Percentiles rank a stretch among this genome's conserved stretches.
phyloP scores from a whole-genome alignment of 2,113 vertebrate species.

The Osmerus mordax region DNA sequence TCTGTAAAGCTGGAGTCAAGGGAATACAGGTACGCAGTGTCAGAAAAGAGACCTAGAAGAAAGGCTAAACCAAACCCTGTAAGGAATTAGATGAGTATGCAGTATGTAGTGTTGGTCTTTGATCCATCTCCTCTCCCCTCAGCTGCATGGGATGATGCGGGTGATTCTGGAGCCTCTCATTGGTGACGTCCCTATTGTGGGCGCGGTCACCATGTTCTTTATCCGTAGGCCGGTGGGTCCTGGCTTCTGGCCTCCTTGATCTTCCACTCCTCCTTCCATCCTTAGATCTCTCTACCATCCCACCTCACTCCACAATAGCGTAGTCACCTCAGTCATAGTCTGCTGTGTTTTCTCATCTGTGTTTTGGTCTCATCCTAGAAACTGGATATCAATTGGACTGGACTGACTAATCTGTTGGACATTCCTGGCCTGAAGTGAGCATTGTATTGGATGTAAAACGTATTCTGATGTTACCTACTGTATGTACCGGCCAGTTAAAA shows the following conservation, averaged over 20 bases:
- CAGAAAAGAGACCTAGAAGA: not conserved
- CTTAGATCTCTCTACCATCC: not conserved
- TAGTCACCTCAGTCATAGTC: constrained; percentile 19
- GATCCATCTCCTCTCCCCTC: constrained; percentile 12
- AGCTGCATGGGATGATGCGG: constrained; percentile 88
- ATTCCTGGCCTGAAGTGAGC: constrained; percentile 90
- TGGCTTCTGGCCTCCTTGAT: constrained; percentile 7
- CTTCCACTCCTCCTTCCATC: constrained; percentile 25
- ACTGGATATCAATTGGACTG: constrained; percentile 92
- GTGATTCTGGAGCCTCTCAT: constrained; percentile 91
- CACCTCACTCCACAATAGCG: not conserved
- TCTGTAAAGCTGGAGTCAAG: constrained; percentile 92
- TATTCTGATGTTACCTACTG: not conserved
- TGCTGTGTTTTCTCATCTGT: not conserved
- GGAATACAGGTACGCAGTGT: constrained; percentile 83
- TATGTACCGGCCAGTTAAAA: not conserved
- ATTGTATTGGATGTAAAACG: too few species aligned
- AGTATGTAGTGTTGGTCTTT: not conserved
- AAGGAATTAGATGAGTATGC: too few species aligned
- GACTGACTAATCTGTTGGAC: constrained; percentile 89
- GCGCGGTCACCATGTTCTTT: constrained; percentile 91
- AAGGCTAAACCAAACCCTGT: too few species aligned
- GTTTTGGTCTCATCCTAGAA: constrained; percentile 59
- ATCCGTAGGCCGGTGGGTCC: constrained; percentile 85
- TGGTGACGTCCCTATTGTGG: constrained; percentile 86